phyloP scores from a whole-genome alignment of 1,140 invertebrate species.

The Matsumurasca onukii region DNA sequence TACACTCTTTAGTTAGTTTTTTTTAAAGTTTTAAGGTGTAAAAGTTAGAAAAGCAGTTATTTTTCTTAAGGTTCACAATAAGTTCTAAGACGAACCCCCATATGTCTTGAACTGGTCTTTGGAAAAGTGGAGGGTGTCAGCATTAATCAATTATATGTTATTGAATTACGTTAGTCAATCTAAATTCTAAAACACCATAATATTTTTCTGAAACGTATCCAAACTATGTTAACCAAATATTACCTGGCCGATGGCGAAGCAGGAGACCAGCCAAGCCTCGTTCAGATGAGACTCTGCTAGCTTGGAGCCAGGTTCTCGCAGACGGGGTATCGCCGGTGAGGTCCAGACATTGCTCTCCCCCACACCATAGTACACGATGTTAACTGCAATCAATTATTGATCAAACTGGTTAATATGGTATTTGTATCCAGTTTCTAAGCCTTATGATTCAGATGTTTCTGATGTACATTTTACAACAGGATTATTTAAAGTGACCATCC shows the following conservation, averaged over 20 bases:
- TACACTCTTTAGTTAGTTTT: no score
- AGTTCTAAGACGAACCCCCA: no score
- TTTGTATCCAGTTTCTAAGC: not conserved
- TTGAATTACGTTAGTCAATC: no score
- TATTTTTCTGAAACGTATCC: no score
- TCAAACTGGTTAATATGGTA: not conserved
- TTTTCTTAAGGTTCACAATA: no score
- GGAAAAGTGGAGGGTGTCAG: no score
- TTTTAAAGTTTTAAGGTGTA: no score
- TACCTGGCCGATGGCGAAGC: conserved; percentile 15
- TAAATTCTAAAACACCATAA: no score
- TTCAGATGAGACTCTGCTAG: not conserved
- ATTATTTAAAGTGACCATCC: not conserved
- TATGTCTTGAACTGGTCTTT: no score
- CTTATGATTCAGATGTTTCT: not conserved
- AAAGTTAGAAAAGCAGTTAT: no score
- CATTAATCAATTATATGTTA: no score
- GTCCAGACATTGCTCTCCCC: conserved; percentile 21
- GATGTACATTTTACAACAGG: not conserved
- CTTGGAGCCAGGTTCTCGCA: not conserved
- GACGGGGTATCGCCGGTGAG: conserved; percentile 8
- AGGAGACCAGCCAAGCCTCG: conserved; percentile 4
- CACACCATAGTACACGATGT: conserved; percentile 12
- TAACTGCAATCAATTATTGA: not conserved
- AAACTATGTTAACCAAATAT: no score